These are phyloP conservation scores for Quadriops clusia DNA, from an alignment of 2,888 invertebrate genomes.

Conservation along the genomic window DNA sequence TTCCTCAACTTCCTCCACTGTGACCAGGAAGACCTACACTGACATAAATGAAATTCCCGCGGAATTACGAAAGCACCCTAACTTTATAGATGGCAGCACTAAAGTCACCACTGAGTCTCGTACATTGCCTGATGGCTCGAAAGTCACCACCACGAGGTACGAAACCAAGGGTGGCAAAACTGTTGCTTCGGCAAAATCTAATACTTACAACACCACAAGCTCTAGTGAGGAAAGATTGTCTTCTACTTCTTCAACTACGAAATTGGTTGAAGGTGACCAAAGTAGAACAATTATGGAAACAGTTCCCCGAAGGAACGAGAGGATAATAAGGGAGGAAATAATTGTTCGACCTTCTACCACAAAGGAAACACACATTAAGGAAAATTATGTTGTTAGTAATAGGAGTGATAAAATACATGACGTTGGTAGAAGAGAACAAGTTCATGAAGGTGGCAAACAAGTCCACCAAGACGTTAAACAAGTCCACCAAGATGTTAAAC, in stretches of 20 bases:
- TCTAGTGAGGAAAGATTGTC: slow-evolving; percentile 9
- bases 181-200: slow-evolving; percentile 10
- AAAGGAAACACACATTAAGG: too few species aligned
- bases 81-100: slow-evolving; percentile 46
- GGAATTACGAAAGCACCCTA: slow-evolving; percentile 28
- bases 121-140: slow-evolving; percentile 52
- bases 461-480: too few species aligned
- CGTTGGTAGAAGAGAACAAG: too few species aligned
- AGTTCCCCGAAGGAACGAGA: slow-evolving; percentile 2
- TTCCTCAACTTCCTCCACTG: slow-evolving; percentile 5
- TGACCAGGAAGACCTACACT: slow-evolving; percentile 20
- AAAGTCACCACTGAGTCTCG: slow-evolving; percentile 56
- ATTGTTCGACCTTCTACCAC: too few species aligned
- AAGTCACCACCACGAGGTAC: slow-evolving; percentile 54
- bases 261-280: too few species aligned
- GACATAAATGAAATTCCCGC: slow-evolving; percentile 25
- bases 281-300: too few species aligned
- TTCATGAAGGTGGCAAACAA: too few species aligned
- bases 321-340: slow-evolving; percentile 3
- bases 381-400: too few species aligned
- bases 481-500: too few species aligned
- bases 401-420: too few species aligned
- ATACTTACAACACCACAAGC: slow-evolving; percentile 10
- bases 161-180: slow-evolving; percentile 39
- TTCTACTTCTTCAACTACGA: slow-evolving; percentile 19